These are phyloP conservation scores for Clusia tigrina DNA, from an alignment of 2,888 invertebrate genomes.

Conservation along the genomic window DNA sequence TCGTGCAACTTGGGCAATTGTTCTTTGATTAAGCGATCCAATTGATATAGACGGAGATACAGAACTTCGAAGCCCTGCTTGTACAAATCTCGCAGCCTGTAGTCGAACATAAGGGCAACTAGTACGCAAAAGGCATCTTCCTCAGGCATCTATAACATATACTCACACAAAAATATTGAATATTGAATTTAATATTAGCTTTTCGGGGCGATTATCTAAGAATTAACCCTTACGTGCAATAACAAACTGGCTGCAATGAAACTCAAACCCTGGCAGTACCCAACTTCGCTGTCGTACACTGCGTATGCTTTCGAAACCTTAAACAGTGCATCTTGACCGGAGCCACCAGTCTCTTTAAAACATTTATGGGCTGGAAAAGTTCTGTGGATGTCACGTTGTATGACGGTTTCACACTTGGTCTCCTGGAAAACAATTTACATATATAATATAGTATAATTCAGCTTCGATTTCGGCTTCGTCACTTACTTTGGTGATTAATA, in stretches of 20 bases:
- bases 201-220: too few relatives aligned
- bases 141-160: slow-evolving; percentile 92
- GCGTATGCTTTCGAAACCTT: slow-evolving; percentile 97
- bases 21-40: slow-evolving; percentile 88
- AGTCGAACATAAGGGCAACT: slow-evolving; percentile 96
- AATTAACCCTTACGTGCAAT: slow-evolving; percentile 76
- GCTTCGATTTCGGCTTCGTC: neutral
- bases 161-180: neutral
- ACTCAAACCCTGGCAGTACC: slow-evolving; percentile 98
- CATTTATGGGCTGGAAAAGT: slow-evolving; percentile 99
- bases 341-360: slow-evolving; percentile 93
- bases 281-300: slow-evolving; percentile 95
- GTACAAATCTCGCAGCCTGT: slow-evolving; percentile 92
- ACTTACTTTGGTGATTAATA: slow-evolving; percentile 88
- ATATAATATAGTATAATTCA: neutral
- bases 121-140: slow-evolving; percentile 98
- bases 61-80: slow-evolving; percentile 97
- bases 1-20: slow-evolving; percentile 82
- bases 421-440: slow-evolving; percentile 70
- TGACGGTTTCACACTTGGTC: slow-evolving; percentile 92
- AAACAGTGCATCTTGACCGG: slow-evolving; percentile 93
- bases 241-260: slow-evolving; percentile 96
- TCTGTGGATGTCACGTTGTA: slow-evolving; percentile 94
- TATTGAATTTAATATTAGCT: neutral
- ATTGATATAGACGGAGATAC: slow-evolving; percentile 92